phyloP scores from a whole-genome alignment of 2,888 invertebrate genomes.

The Ernsta delagoae region DNA sequence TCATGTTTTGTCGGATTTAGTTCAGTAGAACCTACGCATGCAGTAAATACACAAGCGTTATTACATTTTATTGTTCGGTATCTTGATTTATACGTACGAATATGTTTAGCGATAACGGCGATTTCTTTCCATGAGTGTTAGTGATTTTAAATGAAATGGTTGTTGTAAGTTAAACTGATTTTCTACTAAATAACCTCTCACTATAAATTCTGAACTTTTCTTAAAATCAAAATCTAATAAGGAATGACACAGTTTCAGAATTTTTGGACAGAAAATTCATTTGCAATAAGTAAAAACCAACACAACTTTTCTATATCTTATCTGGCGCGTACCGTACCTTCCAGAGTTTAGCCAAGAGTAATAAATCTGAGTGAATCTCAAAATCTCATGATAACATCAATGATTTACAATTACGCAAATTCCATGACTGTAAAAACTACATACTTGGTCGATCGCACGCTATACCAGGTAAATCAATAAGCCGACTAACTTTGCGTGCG shows the following conservation, averaged over 20 bases:
- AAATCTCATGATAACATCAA: slow-evolving; percentile 4
- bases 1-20: not conserved
- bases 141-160: too few species aligned
- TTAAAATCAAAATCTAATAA: too few species aligned
- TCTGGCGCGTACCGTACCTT: not conserved
- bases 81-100: not conserved
- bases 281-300: not conserved
- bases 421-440: not conserved
- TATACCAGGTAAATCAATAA: slow-evolving; percentile 25
- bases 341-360: not conserved
- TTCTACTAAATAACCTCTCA: too few species aligned
- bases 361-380: not conserved
- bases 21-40: slow-evolving; percentile 6
- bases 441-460: not conserved
- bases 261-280: too few species aligned
- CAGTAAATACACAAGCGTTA: not conserved
- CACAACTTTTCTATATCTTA: not conserved
- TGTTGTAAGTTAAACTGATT: too few species aligned
- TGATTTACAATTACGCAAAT: not conserved
- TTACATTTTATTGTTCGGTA: not conserved
- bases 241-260: too few species aligned
- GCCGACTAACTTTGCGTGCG: slow-evolving; percentile 19
- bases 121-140: too few species aligned
- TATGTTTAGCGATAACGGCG: too few species aligned
- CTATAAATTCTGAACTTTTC: too few species aligned